Evolutionary conservation across 2,113 vertebrate genomes (phyloP).

Genomic region (Nibea albiflora): DNA sequence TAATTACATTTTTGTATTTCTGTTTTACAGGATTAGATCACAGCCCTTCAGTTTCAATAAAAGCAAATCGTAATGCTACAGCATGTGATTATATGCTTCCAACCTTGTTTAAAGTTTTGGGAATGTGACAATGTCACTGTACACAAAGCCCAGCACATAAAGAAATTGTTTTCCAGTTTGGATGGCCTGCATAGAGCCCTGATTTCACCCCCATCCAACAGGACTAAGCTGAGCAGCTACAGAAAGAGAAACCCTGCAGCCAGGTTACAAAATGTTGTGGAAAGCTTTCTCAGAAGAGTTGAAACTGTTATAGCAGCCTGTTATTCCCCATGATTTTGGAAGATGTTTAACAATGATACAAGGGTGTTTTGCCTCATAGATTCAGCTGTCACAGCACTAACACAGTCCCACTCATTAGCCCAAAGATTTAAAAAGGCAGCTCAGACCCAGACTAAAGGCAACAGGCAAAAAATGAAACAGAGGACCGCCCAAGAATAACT

Average conservation of each 20-base stretch:
- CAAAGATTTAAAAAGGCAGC: background rate
- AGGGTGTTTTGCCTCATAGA: background rate
- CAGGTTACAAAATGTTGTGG: background rate
- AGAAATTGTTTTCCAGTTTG: background rate
- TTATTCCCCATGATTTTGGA: background rate
- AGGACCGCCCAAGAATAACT: background rate
- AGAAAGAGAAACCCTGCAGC: background rate
- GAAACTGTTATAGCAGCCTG: background rate
- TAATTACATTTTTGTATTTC: background rate
- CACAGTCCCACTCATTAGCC: background rate
- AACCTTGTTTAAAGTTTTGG: background rate
- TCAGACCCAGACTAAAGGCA: conserved; percentile 4
- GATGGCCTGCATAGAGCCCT: background rate
- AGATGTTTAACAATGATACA: background rate
- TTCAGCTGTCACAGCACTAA: background rate
- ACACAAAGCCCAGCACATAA: background rate
- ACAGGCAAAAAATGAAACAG: background rate
- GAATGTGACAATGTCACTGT: background rate
- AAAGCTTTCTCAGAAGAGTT: background rate
- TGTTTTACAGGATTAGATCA: background rate
- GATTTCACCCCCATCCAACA: background rate
- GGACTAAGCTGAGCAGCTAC: too few species aligned
- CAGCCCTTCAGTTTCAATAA: background rate
- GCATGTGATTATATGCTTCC: background rate
- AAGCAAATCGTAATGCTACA: background rate